Conservation (phyloP, 2,113 vertebrate genomes). For the Charadrius vociferus region DNA sequence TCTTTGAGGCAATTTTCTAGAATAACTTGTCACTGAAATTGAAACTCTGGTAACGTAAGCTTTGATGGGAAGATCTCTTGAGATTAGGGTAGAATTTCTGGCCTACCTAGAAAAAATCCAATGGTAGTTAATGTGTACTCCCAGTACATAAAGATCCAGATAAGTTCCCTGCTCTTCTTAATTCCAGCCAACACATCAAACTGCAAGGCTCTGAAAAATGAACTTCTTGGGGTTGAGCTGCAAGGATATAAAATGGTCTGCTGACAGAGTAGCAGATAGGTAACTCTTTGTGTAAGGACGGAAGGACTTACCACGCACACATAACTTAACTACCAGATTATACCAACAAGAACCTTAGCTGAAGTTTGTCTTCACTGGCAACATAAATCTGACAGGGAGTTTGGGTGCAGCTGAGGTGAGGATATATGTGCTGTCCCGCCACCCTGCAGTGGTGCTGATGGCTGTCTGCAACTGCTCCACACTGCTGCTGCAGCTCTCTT, state of each 20-base stretch:
- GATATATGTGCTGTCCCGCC: neutral
- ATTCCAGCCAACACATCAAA: neutral
- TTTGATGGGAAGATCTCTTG: neutral
- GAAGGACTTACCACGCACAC: neutral
- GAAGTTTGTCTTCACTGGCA: neutral
- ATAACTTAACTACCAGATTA: neutral
- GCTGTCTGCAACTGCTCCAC: neutral
- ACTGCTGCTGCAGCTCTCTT: neutral
- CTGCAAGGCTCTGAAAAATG: neutral
- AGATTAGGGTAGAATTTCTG: neutral
- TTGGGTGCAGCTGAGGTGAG: neutral
- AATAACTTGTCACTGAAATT: neutral
- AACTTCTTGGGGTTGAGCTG: neutral
- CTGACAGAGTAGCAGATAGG: neutral
- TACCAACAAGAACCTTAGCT: neutral
- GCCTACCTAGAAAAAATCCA: neutral
- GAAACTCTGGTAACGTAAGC: neutral
- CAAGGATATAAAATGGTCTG: neutral
- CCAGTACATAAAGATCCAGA: accelerated
- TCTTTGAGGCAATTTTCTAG: neutral
- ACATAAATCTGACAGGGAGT: neutral
- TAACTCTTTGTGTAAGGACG: neutral
- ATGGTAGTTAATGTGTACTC: neutral
- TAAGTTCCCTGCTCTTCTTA: neutral
- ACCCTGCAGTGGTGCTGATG: neutral